Conservation (phyloP, 2,797 vertebrate genomes). For the Vipera ursinii region DNA sequence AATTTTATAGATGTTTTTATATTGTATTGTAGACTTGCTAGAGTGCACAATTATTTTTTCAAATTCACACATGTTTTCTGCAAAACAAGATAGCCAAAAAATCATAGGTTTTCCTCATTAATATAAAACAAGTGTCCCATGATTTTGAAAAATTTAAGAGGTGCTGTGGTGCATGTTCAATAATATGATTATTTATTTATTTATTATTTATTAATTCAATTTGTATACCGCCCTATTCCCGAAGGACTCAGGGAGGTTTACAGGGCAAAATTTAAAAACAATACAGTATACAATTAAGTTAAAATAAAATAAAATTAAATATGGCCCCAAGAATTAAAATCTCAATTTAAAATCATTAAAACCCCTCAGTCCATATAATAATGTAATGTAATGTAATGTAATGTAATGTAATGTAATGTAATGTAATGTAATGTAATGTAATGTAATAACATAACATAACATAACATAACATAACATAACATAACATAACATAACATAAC, state of each 20-base stretch:
- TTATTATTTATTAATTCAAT: no score
- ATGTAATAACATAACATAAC: not conserved
- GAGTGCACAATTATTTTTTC: not conserved
- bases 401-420: not conserved
- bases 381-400: not conserved
- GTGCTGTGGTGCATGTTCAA: not conserved
- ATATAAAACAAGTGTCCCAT: not conserved
- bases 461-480: not conserved
- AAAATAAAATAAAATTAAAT: no score
- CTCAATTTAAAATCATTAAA: no score
- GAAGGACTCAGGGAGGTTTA: no score
- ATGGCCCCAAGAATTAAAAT: no score
- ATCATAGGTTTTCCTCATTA: not conserved
- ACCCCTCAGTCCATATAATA: not conserved
- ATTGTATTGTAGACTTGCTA: not conserved
- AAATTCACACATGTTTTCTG: not conserved
- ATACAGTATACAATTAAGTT: no score
- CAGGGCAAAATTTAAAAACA: no score
- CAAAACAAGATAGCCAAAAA: no score
- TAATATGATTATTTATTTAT: not conserved
- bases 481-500: no score
- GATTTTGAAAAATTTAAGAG: not conserved
- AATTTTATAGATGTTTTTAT: not conserved
- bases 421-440: fast-evolving
- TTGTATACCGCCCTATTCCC: no score